Base-by-base conservation (phyloP, 2,113 vertebrate species). In the Meles meles region DNA sequence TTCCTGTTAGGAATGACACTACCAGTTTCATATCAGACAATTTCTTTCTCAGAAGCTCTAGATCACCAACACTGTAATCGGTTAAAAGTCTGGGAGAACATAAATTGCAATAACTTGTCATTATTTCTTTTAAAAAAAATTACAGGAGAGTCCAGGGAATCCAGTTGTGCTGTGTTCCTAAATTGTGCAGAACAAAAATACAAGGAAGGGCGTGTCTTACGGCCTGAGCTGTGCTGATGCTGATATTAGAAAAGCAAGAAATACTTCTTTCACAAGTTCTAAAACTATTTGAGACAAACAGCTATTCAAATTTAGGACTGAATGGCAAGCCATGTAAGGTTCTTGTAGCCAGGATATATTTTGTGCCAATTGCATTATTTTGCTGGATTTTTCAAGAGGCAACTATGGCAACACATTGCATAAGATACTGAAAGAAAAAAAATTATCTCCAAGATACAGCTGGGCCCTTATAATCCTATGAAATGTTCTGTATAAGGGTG, bases 121-220 rank as follows among this genome's bases (percentile, higher is more conserved):
- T 80, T 88, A 87, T 18, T 89, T 95, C 17, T 89, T 94, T 79
- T 4, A 37, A 9, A 77, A 42, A 42, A 77, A 85, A 87, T 76
- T 49, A 87, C 1, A 92, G 71, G 42, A 47, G 11, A 52, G 71
- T 83, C 29, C 55, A 47, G 14, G 71, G 29, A 85, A 85, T 11
- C 52, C 63, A 76, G 55, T 39, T 59, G 20, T 34, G 34, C 37
- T 84, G 6, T 42, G 15, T 3, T 47, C 34, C 31, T 27, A 20
- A 47, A 23, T 2, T 44, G 6, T 9, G 13, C 49, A 92, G 25
- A 74, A 14, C 21, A 57, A 11, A 87, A 82, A 12, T n/a, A 18
- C 2, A 2, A 49, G 52, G n/a, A 34, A 34, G 1, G 15, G 0
- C 4, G 11, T 4, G 31, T 7, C 9, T 47, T 17, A 12, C 72